Evolutionary conservation across 2,888 invertebrate species (phyloP).

Genomic region (Cephalotes varians): DNA sequence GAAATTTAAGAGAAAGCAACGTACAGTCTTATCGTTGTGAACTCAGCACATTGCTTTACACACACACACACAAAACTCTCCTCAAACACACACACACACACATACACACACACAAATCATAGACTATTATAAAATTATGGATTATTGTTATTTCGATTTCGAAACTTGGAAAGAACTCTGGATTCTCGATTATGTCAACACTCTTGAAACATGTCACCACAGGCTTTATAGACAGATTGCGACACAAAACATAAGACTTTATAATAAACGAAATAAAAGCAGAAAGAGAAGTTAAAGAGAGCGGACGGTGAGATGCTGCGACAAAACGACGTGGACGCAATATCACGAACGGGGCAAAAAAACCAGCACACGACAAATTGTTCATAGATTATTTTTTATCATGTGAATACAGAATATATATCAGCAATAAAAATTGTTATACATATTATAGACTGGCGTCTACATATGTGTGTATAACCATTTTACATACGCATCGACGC

Average conservation of each 20-base stretch:
- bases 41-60: conserved; percentile 13
- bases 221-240: neutral
- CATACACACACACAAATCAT: neutral
- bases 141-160: conserved; percentile 13
- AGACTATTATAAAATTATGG: conserved; percentile 30
- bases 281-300: neutral
- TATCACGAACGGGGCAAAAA: conserved; percentile 46
- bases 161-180: conserved; percentile 5
- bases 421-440: conserved; percentile 89
- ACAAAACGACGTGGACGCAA: conserved; percentile 28
- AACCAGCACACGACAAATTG: conserved; percentile 82
- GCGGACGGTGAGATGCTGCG: conserved; percentile 23
- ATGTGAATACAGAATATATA: conserved; percentile 88
- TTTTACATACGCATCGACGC: conserved; percentile 71
- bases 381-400: conserved; percentile 91
- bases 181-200: conserved; percentile 30
- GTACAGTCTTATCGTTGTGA: neutral
- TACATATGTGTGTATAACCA: conserved; percentile 61
- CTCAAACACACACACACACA: neutral
- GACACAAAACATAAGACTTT: conserved; percentile 2
- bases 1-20: conserved; percentile 34
- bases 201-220: neutral
- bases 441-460: conserved; percentile 76
- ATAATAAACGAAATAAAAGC: neutral
- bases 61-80: too few species aligned